Base-by-base conservation (phyloP, 1,140 invertebrate genomes). In the Pseudomyrmex concolor region DNA sequence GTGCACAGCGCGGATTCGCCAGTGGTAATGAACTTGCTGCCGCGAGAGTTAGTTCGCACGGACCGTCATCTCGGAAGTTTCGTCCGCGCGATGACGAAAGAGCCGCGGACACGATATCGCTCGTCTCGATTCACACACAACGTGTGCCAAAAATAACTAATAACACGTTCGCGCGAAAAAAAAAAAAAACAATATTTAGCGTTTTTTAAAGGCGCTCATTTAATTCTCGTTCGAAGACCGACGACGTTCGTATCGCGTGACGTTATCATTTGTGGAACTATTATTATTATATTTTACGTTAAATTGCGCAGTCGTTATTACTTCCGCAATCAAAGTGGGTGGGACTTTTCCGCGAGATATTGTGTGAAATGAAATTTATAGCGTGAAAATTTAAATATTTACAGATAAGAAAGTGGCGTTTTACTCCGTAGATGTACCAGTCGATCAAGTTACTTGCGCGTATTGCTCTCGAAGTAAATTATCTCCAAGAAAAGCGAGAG, bases 1-100 rank as follows among this genome's bases (percentile, higher is more conserved):
- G 68, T 34, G 34, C 68, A 17, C 13, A 57, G n/a, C 15, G 25
- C 10, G 34, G 43, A 62, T 70, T 7, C 50, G 66, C 51, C 45
- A 17, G 34, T 77, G 72, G 25, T 85, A 86, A 86, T 86, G 68
- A 86, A 86, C 68, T 86, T 86, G 66, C 73, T 66, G 78, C 50
- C 19, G 57, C 59, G 60, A 85, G 50, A 85, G 50, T 67, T 67
- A 55, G 57, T 67, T 54, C 13, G 51, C 10, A 17, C 48, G 12
- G 12, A 17, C 12, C 68, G 48, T 80, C 19, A 59, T 80, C 76
- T 48, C 66, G 43, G 19, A 48, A 60, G 22, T 71, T 19, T 25
- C 25, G 19, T 68, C 15, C 17, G 13, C 48, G 22, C 12, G 10
- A 54, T 17, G 50, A 77, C 54, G 12, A 51, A 19, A 12, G n/a